Conservation (phyloP, 2,113 vertebrate genomes). For the Tricholaema leucomelas region DNA sequence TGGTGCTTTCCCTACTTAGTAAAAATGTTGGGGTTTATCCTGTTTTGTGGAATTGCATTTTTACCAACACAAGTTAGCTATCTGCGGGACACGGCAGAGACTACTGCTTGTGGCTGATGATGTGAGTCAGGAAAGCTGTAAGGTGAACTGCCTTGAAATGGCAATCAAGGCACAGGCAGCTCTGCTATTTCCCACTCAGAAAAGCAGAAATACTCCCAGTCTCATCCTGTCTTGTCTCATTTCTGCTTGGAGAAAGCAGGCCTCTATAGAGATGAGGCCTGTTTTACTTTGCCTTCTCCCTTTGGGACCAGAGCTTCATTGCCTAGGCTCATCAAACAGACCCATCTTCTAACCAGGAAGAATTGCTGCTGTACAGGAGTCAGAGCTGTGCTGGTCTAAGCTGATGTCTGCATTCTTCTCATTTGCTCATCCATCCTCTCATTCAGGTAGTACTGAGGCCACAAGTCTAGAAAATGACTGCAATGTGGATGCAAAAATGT, state of each 20-base stretch:
- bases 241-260: not conserved
- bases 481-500: not conserved
- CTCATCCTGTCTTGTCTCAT: not conserved
- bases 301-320: not conserved
- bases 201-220: not conserved
- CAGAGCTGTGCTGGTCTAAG: not conserved
- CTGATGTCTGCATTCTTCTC: not conserved
- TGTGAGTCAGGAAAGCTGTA: not conserved
- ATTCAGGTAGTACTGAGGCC: rapidly evolving
- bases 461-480: too few relatives aligned
- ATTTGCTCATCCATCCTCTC: too few relatives aligned
- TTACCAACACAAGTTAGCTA: not conserved
- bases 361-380: not conserved
- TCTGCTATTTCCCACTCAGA: not conserved
- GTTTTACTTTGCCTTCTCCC: not conserved
- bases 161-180: not conserved
- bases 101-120: not conserved
- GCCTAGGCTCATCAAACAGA: not conserved
- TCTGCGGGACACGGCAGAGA: not conserved
- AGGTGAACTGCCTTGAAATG: not conserved
- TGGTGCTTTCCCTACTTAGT: not conserved
- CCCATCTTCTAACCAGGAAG: not conserved
- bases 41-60: not conserved
- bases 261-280: not conserved
- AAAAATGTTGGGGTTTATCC: not conserved